Evolutionary conservation across 23 tunicate species (phyloP).

Genomic region (Corella eumyota): DNA sequence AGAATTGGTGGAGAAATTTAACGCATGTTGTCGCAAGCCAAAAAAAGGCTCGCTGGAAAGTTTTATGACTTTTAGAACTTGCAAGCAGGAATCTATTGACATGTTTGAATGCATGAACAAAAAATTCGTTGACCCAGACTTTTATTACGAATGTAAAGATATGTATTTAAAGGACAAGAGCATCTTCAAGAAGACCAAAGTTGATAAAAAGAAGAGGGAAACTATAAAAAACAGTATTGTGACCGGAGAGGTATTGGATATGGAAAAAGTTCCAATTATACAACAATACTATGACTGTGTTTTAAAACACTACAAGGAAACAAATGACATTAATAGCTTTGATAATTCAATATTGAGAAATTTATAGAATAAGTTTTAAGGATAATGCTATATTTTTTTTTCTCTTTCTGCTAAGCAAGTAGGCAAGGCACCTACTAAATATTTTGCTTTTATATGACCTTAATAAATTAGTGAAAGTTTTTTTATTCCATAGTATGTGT

Average conservation of each 20-base stretch:
- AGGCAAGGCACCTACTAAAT: no score
- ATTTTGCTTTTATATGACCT: no score
- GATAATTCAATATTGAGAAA: no score
- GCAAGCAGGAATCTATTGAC: constrained; percentile 34
- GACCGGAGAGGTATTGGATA: background rate
- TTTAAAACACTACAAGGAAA: no score
- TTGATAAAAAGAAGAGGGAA: constrained; percentile 15
- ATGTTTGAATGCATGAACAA: constrained; percentile 82
- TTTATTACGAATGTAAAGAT: constrained; percentile 39
- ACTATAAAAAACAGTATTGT: constrained; percentile 3
- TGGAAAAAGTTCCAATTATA: no score
- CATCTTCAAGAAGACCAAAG: constrained; percentile 20
- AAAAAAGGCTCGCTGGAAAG: constrained; percentile 20
- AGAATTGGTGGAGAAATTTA: constrained; percentile 19
- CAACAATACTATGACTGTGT: no score
- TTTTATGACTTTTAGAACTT: constrained; percentile 24
- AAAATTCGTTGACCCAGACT: constrained; percentile 38
- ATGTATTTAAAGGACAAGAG: constrained; percentile 48
- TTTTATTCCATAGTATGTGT: no score
- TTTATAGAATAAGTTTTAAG: no score
- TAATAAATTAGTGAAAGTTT: no score
- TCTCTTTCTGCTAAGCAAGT: no score
- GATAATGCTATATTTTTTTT: no score
- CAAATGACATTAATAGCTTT: no score
- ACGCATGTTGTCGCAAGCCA: constrained; percentile 21